Conservation (phyloP, 2,888 invertebrate species). For the Drosophila ezoana region DNA sequence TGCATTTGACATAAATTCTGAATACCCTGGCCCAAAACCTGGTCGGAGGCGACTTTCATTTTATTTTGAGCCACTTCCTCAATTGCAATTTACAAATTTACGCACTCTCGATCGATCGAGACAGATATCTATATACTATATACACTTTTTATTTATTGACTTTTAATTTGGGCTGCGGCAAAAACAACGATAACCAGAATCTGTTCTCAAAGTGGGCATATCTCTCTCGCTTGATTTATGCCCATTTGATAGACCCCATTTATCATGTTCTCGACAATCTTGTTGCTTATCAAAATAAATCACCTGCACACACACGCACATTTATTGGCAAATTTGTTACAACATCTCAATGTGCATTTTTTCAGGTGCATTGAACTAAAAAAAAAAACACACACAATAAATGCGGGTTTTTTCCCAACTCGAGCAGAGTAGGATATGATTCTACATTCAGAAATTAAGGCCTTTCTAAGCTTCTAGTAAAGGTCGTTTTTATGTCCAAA, state of each 20-base stretch:
- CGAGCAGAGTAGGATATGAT: too few relatives aligned
- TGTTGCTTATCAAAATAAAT: conserved; percentile 5
- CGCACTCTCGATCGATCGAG: neutral
- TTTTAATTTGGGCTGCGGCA: neutral
- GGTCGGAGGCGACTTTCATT: conserved; percentile 20
- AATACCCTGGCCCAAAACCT: conserved; percentile 1
- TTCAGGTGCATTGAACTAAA: conserved; percentile 18
- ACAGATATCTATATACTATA: neutral
- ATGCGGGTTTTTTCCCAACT: too few relatives aligned
- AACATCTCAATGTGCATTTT: too few relatives aligned
- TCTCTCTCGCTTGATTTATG: too few relatives aligned
- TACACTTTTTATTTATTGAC: conserved; percentile 1
- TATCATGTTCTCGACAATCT: neutral
- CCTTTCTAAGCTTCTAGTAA: too few relatives aligned
- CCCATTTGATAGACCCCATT: neutral
- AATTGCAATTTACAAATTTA: conserved; percentile 8
- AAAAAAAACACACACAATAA: too few relatives aligned
- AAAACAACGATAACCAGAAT: too few relatives aligned
- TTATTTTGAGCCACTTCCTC: conserved; percentile 36
- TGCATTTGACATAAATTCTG: conserved; percentile 55
- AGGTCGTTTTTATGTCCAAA: too few relatives aligned
- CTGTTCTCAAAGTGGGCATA: too few relatives aligned
- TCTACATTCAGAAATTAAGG: too few relatives aligned
- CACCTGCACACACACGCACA: conserved; percentile 16
- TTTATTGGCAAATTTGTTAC: neutral